Base-by-base conservation (phyloP, 2,797 vertebrate genomes). In the Serranus cabrilla region DNA sequence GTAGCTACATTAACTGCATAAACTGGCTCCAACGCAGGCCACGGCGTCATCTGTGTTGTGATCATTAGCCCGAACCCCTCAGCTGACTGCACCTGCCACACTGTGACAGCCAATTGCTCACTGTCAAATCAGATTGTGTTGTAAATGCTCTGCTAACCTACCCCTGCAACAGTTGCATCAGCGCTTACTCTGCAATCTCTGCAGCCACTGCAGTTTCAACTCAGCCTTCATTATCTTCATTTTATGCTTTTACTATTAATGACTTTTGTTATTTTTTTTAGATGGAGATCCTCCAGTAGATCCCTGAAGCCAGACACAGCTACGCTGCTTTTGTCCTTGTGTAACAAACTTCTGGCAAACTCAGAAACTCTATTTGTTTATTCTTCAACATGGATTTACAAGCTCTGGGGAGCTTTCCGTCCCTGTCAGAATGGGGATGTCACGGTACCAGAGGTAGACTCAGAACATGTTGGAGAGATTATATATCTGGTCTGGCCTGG, bases 151-250 rank as follows among this genome's bases (percentile, higher is more conserved):
- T 23, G 63, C 63, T 58, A 43, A 76, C 52, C 34, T 52, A 21
- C 67, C 40, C 50, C 81, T 50, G 81, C 55, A 71, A 74, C 63
- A 21, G 43, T 75, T 78, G 59, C 80, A 74, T 78, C 81, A 82
- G 64, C 6, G 55, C 61, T 73, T 70, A 79, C 21, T 74, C 75
- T 49, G 76, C 52, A 67, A 49, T 40, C 50, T 43, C 39, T 60
- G 80, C 72, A 62, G 62, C 58, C n/a, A 14, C 71, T 17, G 18
- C 76, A 55, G 37, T 23, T 66, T 45, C 46, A 71, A 16, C 49
- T 78, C 69, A 62, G 16, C 23, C 5, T 14, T 45, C 21, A 56
- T 70, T 59, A 70, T 43, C 42, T 50, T 34, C 34, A 57, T 23
- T 46, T 56, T 13, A 31, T 31, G 17, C 45, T 74, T 52, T 71